Evolutionary conservation across 2,113 vertebrate genomes (phyloP).

Genomic region (Coryphaenoides rupestris): DNA sequence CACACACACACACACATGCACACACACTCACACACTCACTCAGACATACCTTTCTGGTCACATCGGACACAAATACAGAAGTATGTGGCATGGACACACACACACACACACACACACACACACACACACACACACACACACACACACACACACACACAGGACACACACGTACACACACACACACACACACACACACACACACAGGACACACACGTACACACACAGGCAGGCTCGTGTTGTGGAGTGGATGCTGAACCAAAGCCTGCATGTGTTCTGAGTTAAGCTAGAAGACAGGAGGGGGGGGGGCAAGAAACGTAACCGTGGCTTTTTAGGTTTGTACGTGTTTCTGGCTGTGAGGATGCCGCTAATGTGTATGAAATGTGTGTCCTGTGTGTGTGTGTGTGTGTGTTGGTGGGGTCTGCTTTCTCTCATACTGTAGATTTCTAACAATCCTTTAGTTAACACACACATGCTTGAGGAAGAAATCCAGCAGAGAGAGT

Average conservation of each 20-base stretch:
- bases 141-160: slow-evolving; percentile 14
- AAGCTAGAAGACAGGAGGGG: slow-evolving; percentile 38
- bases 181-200: background rate
- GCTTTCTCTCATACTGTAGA: slow-evolving; percentile 46
- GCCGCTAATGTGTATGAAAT: slow-evolving; percentile 1
- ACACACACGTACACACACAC: too few species aligned
- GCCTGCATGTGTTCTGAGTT: slow-evolving; percentile 62
- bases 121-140: slow-evolving; percentile 10
- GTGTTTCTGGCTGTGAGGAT: slow-evolving; percentile 5
- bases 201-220: background rate
- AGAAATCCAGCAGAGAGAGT: slow-evolving; percentile 1
- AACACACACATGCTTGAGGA: slow-evolving; percentile 14
- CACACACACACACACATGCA: slow-evolving; percentile 8
- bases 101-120: background rate
- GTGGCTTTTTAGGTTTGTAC: slow-evolving; percentile 40
- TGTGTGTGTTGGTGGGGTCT: slow-evolving; percentile 22
- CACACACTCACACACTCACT: background rate
- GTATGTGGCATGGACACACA: background rate
- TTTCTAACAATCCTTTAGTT: slow-evolving; percentile 24
- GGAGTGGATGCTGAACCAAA: slow-evolving; percentile 44
- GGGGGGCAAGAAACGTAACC: slow-evolving; percentile 43
- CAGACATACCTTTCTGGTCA: too few species aligned
- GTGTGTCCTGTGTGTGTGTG: slow-evolving; percentile 14
- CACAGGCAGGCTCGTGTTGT: slow-evolving; percentile 25
- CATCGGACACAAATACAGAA: too few species aligned